phyloP scores from a whole-genome alignment of 2,888 invertebrate species.

The Cyaniris semiargus region DNA sequence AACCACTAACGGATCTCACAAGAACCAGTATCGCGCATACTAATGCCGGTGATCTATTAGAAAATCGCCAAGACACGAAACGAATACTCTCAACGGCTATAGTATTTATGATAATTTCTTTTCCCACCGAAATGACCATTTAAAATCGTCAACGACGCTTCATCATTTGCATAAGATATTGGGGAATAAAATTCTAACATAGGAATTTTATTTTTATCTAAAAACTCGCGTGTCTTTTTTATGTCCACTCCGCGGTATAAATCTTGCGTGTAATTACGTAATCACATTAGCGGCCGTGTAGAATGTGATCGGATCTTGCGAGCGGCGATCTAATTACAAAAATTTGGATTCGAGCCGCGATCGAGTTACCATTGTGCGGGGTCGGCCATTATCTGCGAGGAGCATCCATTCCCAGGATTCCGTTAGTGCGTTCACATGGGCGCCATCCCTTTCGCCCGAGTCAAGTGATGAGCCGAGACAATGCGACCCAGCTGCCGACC shows the following conservation, averaged over 20 bases:
- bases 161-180: conserved; percentile 54
- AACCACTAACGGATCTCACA: conserved; percentile 78
- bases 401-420: conserved; percentile 66
- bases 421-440: conserved; percentile 69
- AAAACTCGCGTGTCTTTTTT: conserved; percentile 32
- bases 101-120: conserved; percentile 66
- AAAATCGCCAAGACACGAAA: conserved; percentile 67
- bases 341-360: conserved; percentile 41
- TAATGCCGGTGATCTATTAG: conserved; percentile 78
- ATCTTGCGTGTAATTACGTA: conserved; percentile 30
- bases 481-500: conserved; percentile 60
- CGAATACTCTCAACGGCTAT: conserved; percentile 53
- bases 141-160: conserved; percentile 49
- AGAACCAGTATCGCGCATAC: conserved; percentile 71
- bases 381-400: conserved; percentile 55
- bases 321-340: conserved; percentile 29
- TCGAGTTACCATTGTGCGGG: conserved; percentile 64
- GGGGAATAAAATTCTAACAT: conserved; percentile 49
- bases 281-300: conserved; percentile 27
- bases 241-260: conserved; percentile 30
- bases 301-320: conserved; percentile 13
- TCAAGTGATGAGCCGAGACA: conserved; percentile 74
- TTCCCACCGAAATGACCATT: conserved; percentile 54
- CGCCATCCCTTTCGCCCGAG: conserved; percentile 74
- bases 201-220: conserved; percentile 40